Conservation (phyloP, 2,113 vertebrate species). For the Paedocypris sp. region DNA sequence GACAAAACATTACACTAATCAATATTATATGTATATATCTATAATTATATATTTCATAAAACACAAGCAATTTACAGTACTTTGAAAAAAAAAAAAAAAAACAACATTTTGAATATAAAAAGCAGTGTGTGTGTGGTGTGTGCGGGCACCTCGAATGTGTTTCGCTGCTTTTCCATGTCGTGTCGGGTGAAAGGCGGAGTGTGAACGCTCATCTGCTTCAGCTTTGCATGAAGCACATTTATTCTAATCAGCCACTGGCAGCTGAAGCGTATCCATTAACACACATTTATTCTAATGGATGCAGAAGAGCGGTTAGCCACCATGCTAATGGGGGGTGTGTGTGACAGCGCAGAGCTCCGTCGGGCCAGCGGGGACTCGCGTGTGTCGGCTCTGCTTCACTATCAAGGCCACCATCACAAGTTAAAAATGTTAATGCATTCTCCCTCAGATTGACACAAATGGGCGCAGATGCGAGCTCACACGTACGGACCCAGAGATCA, state of each 20-base stretch:
- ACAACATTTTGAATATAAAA: neutral
- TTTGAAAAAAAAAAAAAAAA: neutral
- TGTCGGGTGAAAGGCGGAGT: conserved; percentile 25
- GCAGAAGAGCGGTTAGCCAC: conserved; percentile 21
- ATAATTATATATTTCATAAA: too few relatives aligned
- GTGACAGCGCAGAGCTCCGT: conserved; percentile 16
- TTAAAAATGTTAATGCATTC: conserved; percentile 43
- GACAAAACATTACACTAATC: too few relatives aligned
- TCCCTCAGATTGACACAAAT: conserved; percentile 29
- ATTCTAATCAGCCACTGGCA: conserved; percentile 32
- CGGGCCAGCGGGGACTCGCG: conserved; percentile 26
- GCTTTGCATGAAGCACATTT: conserved; percentile 26
- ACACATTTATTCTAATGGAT: conserved; percentile 40
- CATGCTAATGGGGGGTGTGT: conserved; percentile 30
- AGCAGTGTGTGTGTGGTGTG: neutral
- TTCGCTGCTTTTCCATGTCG: conserved; percentile 21
- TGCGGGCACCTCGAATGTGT: neutral
- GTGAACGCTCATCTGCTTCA: conserved; percentile 25
- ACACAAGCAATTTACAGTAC: neutral
- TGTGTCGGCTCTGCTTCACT: conserved; percentile 34
- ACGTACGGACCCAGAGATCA: conserved; percentile 10
- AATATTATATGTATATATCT: too few relatives aligned
- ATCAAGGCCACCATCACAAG: conserved; percentile 40
- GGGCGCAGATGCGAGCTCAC: neutral
- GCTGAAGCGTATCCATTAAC: conserved; percentile 35